Conservation (phyloP, 1,140 invertebrate species). For the Caenorhabditis inopinata region DNA sequence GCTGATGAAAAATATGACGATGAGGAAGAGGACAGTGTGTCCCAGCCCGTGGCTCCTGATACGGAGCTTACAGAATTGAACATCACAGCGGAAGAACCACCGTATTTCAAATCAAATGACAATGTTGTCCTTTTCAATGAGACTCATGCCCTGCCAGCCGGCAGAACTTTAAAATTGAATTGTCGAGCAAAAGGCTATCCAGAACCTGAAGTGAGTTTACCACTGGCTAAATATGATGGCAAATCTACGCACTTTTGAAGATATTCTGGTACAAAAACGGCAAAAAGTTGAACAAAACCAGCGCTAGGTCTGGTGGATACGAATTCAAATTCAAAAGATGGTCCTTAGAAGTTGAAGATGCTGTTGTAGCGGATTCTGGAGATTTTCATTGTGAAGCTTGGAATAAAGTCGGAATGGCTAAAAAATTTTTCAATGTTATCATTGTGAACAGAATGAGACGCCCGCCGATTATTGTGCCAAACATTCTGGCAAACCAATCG, state of each 20-base stretch:
- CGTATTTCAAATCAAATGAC: constrained; percentile 9
- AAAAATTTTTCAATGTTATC: constrained; percentile 33
- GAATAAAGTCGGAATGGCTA: background rate
- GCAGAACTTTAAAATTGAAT: constrained; percentile 22
- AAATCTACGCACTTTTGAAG: constrained; percentile 9
- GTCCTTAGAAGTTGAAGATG: constrained; percentile 64
- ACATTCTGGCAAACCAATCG: constrained; percentile 60
- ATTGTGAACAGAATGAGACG: constrained; percentile 45
- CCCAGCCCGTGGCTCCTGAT: constrained; percentile 3
- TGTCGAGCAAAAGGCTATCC: constrained; percentile 34
- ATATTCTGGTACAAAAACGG: constrained; percentile 53
- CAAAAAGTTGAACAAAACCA: constrained; percentile 47
- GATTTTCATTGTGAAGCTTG: constrained; percentile 31
- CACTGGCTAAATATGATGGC: too few species aligned
- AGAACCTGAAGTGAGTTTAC: background rate
- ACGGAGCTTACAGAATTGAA: constrained; percentile 16
- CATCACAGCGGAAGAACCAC: constrained; percentile 15
- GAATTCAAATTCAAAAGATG: constrained; percentile 57
- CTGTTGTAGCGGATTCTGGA: constrained; percentile 53
- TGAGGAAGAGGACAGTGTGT: background rate
- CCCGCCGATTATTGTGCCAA: constrained; percentile 50
- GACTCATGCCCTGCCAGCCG: constrained; percentile 12
- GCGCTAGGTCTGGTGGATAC: constrained; percentile 53
- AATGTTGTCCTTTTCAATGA: background rate
- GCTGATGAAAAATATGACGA: constrained; percentile 47